phyloP scores from a whole-genome alignment of 2,888 invertebrate species.

The Lumbricus terrestris region DNA sequence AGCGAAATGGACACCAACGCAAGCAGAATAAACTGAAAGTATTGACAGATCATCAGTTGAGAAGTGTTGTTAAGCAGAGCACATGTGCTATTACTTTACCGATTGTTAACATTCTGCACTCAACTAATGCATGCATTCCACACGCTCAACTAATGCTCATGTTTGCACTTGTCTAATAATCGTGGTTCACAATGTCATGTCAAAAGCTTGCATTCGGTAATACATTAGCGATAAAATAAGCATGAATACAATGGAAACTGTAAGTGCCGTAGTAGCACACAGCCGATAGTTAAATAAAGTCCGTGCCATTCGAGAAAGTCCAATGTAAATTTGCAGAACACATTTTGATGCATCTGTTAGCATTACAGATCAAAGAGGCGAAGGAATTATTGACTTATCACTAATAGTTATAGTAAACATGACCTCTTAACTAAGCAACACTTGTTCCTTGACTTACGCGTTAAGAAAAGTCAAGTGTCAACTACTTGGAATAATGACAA shows the following conservation, averaged over 20 bases:
- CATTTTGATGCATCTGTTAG: background rate
- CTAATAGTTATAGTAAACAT: background rate
- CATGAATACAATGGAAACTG: background rate
- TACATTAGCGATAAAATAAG: conserved; percentile 3
- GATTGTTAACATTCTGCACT: background rate
- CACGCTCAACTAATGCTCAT: background rate
- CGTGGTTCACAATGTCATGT: background rate
- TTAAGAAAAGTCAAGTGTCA: background rate
- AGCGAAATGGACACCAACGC: too few relatives aligned
- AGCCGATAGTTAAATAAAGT: background rate
- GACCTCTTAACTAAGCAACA: background rate
- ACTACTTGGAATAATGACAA: conserved; percentile 3
- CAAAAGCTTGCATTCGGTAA: background rate
- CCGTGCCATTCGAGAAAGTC: background rate
- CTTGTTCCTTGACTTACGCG: background rate
- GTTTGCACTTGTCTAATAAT: background rate
- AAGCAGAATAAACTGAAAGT: background rate
- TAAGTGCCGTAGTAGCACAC: background rate
- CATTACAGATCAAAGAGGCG: background rate
- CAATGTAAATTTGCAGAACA: background rate
- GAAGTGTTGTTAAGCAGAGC: too few relatives aligned
- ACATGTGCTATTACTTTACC: background rate
- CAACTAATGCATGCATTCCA: background rate
- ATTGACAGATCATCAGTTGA: background rate
- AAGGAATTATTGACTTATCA: background rate